Evolutionary conservation across 2,888 invertebrate species (phyloP).

Genomic region (Tinea semifulvella): DNA sequence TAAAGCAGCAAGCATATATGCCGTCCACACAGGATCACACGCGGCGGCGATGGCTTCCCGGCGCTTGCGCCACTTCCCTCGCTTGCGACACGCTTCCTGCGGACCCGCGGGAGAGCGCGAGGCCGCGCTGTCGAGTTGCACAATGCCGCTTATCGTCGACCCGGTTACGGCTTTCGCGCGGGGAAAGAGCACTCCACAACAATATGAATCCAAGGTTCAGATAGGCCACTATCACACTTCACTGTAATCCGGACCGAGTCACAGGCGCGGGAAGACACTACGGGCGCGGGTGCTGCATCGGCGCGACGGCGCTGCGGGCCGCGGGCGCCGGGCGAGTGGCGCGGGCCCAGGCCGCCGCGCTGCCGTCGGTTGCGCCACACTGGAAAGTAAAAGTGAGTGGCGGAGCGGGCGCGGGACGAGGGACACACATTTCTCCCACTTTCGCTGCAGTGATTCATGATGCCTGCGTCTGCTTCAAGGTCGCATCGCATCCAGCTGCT

Average conservation of each 20-base stretch:
- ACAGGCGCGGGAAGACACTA: constrained; percentile 30
- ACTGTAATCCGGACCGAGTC: constrained; percentile 62
- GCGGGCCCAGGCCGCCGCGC: constrained; percentile 42
- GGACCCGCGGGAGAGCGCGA: constrained; percentile 49
- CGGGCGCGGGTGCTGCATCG: constrained; percentile 23
- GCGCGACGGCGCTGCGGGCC: constrained; percentile 58
- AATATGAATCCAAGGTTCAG: constrained; percentile 41
- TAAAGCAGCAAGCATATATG: neutral
- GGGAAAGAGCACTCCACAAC: constrained; percentile 31
- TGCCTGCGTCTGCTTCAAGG: constrained; percentile 38
- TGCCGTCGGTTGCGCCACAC: constrained; percentile 61
- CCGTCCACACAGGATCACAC: constrained; percentile 25
- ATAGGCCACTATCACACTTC: constrained; percentile 35
- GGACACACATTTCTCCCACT: constrained; percentile 60
- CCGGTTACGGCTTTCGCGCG: constrained; percentile 55
- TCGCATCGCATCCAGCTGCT: constrained; percentile 38
- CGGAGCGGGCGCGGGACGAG: constrained; percentile 25
- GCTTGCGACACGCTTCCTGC: constrained; percentile 62
- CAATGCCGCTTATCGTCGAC: constrained; percentile 52
- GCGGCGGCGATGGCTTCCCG: constrained; percentile 43
- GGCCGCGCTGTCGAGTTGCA: constrained; percentile 52
- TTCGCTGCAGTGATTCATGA: constrained; percentile 59
- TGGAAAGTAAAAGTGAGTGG: constrained; percentile 65
- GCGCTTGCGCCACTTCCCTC: constrained; percentile 62
- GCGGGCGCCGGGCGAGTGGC: constrained; percentile 65